Conservation (phyloP, 1,140 invertebrate genomes). For the Pararge aegeria region DNA sequence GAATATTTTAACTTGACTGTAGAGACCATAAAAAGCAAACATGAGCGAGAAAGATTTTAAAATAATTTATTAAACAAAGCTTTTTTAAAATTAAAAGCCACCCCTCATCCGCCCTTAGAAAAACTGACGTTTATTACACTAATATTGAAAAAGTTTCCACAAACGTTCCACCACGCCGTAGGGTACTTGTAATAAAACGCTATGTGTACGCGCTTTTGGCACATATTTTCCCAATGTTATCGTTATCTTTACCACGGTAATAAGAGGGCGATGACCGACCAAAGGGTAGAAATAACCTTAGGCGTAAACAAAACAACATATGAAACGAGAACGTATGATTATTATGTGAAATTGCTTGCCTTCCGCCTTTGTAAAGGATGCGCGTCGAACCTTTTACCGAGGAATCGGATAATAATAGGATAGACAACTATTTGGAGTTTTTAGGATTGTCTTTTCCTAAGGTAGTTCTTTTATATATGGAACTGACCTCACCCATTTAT, state of each 20-base stretch:
- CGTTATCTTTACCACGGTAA: conserved; percentile 30
- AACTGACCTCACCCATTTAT: no score
- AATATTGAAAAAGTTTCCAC: conserved; percentile 22
- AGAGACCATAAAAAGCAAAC: neutral
- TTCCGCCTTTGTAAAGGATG: conserved; percentile 44
- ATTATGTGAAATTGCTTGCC: conserved; percentile 52
- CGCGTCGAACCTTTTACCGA: conserved; percentile 52
- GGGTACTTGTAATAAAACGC: conserved; percentile 37
- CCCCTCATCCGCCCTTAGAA: conserved; percentile 8
- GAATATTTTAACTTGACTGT: no score
- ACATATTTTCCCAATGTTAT: conserved; percentile 23
- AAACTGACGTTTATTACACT: conserved; percentile 11
- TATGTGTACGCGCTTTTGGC: conserved; percentile 2
- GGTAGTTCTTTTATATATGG: no score
- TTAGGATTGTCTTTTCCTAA: neutral
- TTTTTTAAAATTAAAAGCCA: conserved; percentile 5
- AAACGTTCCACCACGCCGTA: conserved; percentile 4
- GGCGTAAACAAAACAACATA: conserved; percentile 44
- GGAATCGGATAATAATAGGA: conserved; percentile 58
- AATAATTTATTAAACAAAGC: conserved; percentile 1
- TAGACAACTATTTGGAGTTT: neutral
- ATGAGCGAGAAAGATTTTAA: neutral
- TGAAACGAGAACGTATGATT: conserved; percentile 35
- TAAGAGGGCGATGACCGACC: conserved; percentile 36
- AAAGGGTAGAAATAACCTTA: conserved; percentile 43